Conservation (phyloP, 2,888 invertebrate genomes). For the Agrochola macilenta region DNA sequence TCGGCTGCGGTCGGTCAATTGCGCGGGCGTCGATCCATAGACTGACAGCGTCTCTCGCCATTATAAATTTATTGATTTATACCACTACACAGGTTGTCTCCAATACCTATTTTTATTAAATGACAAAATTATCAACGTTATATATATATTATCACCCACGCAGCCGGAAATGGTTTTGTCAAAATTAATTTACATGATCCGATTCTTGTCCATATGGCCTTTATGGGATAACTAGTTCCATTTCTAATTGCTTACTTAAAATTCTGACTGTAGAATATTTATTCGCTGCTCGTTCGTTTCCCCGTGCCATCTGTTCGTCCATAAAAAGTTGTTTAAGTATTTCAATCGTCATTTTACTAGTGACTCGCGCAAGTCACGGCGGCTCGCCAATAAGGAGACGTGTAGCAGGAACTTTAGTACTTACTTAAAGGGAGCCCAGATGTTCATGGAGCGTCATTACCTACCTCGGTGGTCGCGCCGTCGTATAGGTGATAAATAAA, state of each 20-base stretch:
- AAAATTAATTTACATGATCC: constrained; percentile 45
- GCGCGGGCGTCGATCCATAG: constrained; percentile 67
- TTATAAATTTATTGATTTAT: constrained; percentile 64
- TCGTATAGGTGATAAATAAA: constrained; percentile 79
- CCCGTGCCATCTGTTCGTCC: constrained; percentile 42
- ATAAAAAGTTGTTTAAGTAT: constrained; percentile 52
- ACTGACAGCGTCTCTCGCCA: constrained; percentile 56
- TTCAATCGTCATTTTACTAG: constrained; percentile 44
- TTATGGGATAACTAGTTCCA: constrained; percentile 53
- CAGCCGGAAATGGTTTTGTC: constrained; percentile 62
- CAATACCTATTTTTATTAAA: constrained; percentile 48
- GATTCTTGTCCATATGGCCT: constrained; percentile 43
- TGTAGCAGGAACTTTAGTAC: constrained; percentile 53
- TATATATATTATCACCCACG: constrained; percentile 56
- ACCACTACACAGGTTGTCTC: constrained; percentile 39
- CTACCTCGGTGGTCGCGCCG: constrained; percentile 69
- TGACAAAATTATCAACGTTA: constrained; percentile 56
- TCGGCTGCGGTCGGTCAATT: constrained; percentile 65
- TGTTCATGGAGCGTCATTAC: constrained; percentile 62
- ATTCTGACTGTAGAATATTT: constrained; percentile 47
- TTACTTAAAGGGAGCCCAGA: constrained; percentile 54
- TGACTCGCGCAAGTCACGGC: constrained; percentile 41
- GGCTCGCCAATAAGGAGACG: constrained; percentile 30
- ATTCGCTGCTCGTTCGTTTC: constrained; percentile 29
- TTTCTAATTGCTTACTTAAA: constrained; percentile 53